Evolutionary conservation across 1,140 invertebrate species (phyloP).

Genomic region (Diorhabda carinulata): DNA sequence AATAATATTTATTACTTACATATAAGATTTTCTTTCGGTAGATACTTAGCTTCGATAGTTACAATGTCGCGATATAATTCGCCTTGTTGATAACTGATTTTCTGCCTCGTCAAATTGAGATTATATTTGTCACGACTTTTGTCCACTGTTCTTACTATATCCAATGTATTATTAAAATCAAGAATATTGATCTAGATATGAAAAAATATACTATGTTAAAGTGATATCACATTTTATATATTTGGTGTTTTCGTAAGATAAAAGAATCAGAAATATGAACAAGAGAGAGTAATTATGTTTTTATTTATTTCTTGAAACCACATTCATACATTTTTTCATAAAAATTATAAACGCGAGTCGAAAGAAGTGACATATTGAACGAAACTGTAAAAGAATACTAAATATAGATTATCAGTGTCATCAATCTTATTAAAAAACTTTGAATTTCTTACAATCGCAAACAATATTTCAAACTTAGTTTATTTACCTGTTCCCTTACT

Average conservation of each 20-base stretch:
- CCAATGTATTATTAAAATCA: conserved; percentile 20
- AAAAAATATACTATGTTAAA: neutral
- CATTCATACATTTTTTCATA: too few relatives aligned
- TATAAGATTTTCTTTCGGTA: conserved; percentile 10
- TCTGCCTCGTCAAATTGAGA: conserved; percentile 9
- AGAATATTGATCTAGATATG: conserved; percentile 18
- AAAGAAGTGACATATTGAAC: too few relatives aligned
- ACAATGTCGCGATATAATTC: conserved; percentile 22
- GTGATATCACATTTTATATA: too few relatives aligned
- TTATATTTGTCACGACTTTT: conserved; percentile 11
- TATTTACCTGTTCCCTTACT: neutral
- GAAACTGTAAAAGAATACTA: too few relatives aligned
- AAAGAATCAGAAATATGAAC: too few relatives aligned
- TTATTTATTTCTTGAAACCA: too few relatives aligned
- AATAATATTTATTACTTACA: conserved; percentile 10
- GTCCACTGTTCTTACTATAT: conserved; percentile 17
- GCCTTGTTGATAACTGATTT: conserved; percentile 13
- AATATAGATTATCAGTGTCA: too few relatives aligned
- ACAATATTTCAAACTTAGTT: neutral
- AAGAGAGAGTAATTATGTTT: too few relatives aligned
- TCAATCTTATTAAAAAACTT: too few relatives aligned
- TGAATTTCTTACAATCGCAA: too few relatives aligned
- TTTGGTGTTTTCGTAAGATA: too few relatives aligned
- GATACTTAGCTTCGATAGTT: conserved; percentile 13
- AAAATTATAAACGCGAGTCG: too few relatives aligned